Percentiles rank a stretch among this genome's conserved stretches.
phyloP scores from a whole-genome alignment of 2,888 invertebrate species.

The Dasypogon diadema region DNA sequence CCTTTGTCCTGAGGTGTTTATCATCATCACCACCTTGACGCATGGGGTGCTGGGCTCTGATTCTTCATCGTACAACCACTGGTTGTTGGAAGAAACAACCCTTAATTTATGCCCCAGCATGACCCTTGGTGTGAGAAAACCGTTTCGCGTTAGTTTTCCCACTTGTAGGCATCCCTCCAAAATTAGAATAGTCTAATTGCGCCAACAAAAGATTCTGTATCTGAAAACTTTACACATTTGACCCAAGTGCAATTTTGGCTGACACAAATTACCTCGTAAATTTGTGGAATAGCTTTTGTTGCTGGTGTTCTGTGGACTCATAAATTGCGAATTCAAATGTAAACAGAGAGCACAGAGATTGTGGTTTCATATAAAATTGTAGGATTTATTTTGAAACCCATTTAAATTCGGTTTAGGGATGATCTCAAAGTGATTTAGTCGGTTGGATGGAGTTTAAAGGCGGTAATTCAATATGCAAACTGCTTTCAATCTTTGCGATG shows the following conservation, averaged over 20 bases:
- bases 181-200: slow-evolving; percentile 37
- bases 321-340: slow-evolving; percentile 2
- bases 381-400: slow-evolving; percentile 15
- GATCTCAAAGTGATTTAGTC: not conserved
- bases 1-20: slow-evolving; percentile 37
- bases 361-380: slow-evolving; percentile 10
- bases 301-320: not conserved
- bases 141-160: not conserved
- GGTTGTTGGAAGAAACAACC: slow-evolving; percentile 15
- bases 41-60: not conserved
- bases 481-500: slow-evolving; percentile 15
- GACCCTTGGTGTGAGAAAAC: slow-evolving; percentile 28
- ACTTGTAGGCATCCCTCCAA: not conserved
- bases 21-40: slow-evolving; percentile 19
- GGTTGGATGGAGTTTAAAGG: too few relatives aligned
- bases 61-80: not conserved
- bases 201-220: too few relatives aligned
- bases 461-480: slow-evolving; percentile 3
- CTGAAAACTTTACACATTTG: too few relatives aligned
- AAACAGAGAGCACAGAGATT: not conserved
- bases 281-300: slow-evolving; percentile 25
- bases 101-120: slow-evolving; percentile 40
- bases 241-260: not conserved
- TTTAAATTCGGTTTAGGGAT: not conserved
- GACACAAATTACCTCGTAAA: slow-evolving; percentile 26